A percentile compares a stretch with the other conserved stretches of the same genome.
These are phyloP conservation scores for Papilio glaucus DNA, from an alignment of 1,140 invertebrate genomes.

Conservation along the genomic window DNA sequence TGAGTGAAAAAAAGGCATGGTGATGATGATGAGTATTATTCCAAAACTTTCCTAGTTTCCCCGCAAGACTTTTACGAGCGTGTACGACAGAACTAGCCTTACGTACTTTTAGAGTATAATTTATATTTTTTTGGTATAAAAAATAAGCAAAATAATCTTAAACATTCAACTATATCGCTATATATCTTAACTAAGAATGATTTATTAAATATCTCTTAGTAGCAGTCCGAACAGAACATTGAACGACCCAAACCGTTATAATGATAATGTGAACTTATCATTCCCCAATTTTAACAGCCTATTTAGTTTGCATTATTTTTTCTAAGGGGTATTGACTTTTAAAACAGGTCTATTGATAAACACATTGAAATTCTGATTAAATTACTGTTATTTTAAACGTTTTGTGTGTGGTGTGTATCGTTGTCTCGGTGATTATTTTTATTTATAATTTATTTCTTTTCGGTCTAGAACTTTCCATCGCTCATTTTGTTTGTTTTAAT, in stretches of 20 bases:
- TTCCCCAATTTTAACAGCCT: conserved; percentile 29
- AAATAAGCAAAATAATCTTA: too few relatives aligned
- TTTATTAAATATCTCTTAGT: conserved; percentile 9
- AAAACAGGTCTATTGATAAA: conserved; percentile 38
- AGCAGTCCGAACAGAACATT: not conserved
- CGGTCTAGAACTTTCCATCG: not conserved
- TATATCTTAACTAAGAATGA: not conserved
- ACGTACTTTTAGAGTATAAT: too few relatives aligned
- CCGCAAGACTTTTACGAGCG: too few relatives aligned
- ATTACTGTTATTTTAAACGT: conserved; percentile 25
- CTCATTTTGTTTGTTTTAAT: not conserved
- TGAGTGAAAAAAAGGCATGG: too few relatives aligned
- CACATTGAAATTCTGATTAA: conserved; percentile 17
- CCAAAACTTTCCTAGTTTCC: too few relatives aligned
- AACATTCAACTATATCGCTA: conserved; percentile 12
- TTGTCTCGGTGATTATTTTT: not conserved
- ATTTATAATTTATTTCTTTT: conserved; percentile 5
- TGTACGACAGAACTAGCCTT: too few relatives aligned
- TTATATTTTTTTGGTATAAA: too few relatives aligned
- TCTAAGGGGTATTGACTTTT: conserved; percentile 40
- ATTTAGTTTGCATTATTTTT: conserved; percentile 34
- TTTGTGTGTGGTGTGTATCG: not conserved
- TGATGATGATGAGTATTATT: too few relatives aligned
- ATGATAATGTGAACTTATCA: conserved; percentile 11
- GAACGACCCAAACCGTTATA: conserved; percentile 15